These are phyloP conservation scores for Digitonthophagus gazella DNA, from an alignment of 2,888 invertebrate genomes.

Conservation along the genomic window DNA sequence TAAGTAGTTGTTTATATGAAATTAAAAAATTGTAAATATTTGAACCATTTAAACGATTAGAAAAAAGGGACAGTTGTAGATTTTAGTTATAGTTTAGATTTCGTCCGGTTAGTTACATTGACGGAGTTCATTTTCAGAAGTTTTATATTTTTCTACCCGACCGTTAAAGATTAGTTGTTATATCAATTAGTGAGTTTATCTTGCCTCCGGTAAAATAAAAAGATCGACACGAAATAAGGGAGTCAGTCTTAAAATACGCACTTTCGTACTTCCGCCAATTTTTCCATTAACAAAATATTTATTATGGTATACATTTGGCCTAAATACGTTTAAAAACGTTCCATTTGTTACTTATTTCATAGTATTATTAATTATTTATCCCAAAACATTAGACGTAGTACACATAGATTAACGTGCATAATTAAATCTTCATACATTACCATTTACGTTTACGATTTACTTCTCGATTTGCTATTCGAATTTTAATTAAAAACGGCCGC, in stretches of 20 bases:
- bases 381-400: not conserved
- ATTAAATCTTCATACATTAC: too few species aligned
- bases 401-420: too few species aligned
- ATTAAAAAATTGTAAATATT: not conserved
- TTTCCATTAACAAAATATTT: slow-evolving; percentile 1
- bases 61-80: not conserved
- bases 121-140: not conserved
- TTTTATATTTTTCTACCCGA: slow-evolving; percentile 18
- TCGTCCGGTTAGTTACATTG: not conserved
- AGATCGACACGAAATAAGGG: not conserved
- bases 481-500: not conserved
- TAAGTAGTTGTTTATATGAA: not conserved
- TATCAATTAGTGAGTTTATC: slow-evolving; percentile 2
- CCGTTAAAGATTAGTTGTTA: slow-evolving; percentile 9
- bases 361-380: not conserved
- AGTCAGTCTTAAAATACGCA: not conserved
- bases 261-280: slow-evolving; percentile 9
- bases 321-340: not conserved
- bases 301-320: not conserved
- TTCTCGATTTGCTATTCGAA: not conserved
- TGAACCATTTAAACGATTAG: not conserved
- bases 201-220: slow-evolving; percentile 3
- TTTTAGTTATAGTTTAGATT: not conserved
- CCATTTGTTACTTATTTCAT: not conserved
- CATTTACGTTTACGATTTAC: too few species aligned